These are phyloP conservation scores for Enteromius anoplus DNA, from an alignment of 2,797 vertebrate genomes.

Conservation along the genomic window DNA sequence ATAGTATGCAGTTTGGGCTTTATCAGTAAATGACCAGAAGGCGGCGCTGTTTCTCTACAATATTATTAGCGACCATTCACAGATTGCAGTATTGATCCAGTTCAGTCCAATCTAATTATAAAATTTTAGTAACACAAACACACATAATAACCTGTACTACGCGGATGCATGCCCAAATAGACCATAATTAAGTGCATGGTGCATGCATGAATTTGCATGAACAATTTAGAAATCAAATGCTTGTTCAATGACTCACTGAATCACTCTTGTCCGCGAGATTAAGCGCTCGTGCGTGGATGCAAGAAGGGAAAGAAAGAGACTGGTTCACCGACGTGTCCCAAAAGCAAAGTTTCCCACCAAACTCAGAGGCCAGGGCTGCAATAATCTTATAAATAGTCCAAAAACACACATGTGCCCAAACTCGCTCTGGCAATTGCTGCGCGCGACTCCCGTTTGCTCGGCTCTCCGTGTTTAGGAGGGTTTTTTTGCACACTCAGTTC, in stretches of 20 bases:
- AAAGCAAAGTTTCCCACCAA: conserved; percentile 27
- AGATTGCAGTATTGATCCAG: not conserved
- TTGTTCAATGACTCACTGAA: conserved; percentile 30
- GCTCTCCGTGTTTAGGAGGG: not conserved
- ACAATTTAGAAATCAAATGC: not conserved
- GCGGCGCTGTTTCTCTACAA: conserved; percentile 42
- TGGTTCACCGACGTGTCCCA: conserved; percentile 9
- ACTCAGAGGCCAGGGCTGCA: not conserved
- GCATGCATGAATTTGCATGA: not conserved
- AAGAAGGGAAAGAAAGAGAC: not conserved
- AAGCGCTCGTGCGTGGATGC: conserved; percentile 14
- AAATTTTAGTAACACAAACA: not conserved
- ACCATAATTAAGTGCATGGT: not conserved
- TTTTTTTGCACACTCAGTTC: conserved; percentile 35
- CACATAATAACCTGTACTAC: not conserved
- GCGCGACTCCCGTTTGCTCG: not conserved
- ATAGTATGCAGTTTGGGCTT: not conserved
- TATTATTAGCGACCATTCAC: not conserved
- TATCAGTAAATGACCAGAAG: conserved; percentile 38
- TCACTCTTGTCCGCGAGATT: conserved; percentile 8
- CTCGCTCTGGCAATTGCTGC: conserved; percentile 12
- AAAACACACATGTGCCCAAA: conserved; percentile 12
- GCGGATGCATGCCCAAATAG: not conserved
- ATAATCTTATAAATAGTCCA: conserved; percentile 19
- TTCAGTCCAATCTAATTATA: conserved; percentile 4